Conservation (phyloP, 2,797 vertebrate genomes). For the Onychomys leucogaster region DNA sequence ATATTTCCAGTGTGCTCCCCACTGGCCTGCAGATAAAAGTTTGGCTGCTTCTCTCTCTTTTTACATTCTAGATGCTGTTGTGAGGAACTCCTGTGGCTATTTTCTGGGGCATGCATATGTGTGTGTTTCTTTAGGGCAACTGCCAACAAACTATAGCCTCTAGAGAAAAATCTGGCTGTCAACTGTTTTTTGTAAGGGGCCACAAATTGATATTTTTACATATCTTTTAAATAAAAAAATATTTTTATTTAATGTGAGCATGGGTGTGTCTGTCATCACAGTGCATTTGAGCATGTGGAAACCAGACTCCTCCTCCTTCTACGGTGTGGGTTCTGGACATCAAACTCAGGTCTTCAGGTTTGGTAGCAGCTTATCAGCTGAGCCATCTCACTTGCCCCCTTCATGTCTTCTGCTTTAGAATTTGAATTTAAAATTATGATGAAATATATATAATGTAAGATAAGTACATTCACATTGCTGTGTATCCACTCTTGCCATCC, state of each 20-base stretch:
- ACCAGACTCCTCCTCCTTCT: background rate
- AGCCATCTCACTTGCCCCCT: background rate
- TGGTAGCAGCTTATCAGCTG: no score
- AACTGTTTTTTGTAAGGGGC: background rate
- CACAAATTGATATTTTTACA: background rate
- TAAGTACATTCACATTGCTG: background rate
- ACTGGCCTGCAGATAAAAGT: slow-evolving; percentile 43
- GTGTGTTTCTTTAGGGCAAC: background rate
- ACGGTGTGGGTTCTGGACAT: background rate
- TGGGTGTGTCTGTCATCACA: no score
- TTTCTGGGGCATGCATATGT: background rate
- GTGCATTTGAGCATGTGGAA: background rate
- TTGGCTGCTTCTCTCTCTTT: background rate
- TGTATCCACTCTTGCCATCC: background rate
- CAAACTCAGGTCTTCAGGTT: background rate
- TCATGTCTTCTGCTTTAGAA: background rate
- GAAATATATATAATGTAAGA: background rate
- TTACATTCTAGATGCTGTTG: background rate
- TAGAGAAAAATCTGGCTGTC: background rate
- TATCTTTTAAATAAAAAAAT: background rate
- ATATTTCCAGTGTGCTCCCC: background rate
- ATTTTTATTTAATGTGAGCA: background rate
- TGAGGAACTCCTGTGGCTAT: background rate
- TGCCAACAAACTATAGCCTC: background rate
- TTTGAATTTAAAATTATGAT: background rate